Evolutionary conservation across 2,113 vertebrate genomes (phyloP).

Genomic region (Trogon melanurus): DNA sequence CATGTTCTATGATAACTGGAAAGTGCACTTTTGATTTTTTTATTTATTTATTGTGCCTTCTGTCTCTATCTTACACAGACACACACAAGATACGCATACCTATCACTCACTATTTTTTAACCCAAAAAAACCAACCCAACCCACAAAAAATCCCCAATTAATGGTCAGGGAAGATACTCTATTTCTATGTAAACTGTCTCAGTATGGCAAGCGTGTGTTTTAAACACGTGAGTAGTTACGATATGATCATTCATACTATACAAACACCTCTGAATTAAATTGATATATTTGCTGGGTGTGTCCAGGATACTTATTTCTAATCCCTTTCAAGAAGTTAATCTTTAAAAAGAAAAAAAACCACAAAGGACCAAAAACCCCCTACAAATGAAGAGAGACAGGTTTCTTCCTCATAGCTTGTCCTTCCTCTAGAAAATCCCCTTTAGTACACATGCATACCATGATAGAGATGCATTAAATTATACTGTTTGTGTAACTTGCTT

Average conservation of each 20-base stretch:
- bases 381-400: neutral
- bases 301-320: neutral
- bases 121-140: neutral
- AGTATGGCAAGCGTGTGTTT: neutral
- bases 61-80: neutral
- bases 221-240: neutral
- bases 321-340: neutral
- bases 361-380: neutral
- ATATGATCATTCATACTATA: too few relatives aligned
- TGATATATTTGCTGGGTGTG: neutral
- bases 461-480: neutral
- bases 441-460: neutral
- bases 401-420: neutral
- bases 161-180: neutral
- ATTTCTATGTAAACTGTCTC: neutral
- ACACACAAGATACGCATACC: neutral
- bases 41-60: neutral
- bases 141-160: neutral
- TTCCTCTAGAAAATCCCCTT: neutral
- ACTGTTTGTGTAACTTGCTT: neutral
- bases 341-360: neutral
- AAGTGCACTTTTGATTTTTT: neutral
- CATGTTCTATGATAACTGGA: neutral
- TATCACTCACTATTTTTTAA: neutral
- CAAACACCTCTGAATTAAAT: neutral